Conservation (phyloP, 2,113 vertebrate genomes). For the Hylia prasina region DNA sequence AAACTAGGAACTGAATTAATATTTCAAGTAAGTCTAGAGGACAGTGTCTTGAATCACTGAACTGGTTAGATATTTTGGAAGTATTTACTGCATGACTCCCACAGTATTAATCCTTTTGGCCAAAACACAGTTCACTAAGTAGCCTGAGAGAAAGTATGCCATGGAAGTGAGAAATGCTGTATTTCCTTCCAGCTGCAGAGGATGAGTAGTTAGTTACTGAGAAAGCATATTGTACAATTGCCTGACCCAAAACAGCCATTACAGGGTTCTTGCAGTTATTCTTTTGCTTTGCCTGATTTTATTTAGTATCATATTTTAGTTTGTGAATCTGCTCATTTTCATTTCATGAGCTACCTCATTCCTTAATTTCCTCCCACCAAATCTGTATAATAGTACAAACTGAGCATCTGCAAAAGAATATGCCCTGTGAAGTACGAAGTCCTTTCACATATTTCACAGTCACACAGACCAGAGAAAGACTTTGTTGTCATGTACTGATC, state of each 20-base stretch:
- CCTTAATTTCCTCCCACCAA: not conserved
- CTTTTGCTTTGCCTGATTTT: not conserved
- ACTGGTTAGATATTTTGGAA: not conserved
- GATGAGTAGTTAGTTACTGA: not conserved
- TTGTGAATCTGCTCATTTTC: not conserved
- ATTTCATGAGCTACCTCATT: not conserved
- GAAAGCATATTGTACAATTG: not conserved
- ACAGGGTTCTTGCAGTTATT: not conserved
- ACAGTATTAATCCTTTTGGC: not conserved
- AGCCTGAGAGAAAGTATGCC: not conserved
- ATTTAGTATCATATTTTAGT: not conserved
- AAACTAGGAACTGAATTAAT: not conserved
- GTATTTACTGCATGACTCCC: not conserved
- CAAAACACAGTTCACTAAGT: not conserved
- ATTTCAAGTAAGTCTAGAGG: not conserved
- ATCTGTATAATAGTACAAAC: not conserved
- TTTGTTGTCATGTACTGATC: not conserved
- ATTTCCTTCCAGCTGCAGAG: not conserved
- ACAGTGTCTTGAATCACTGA: not conserved
- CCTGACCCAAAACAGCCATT: not conserved
- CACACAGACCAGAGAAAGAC: not conserved
- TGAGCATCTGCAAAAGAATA: not conserved
- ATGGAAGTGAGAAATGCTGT: not conserved
- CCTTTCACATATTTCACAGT: not conserved
- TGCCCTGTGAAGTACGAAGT: not conserved